Conservation (phyloP, 2,888 invertebrate genomes). For the Octodonta nipae region DNA sequence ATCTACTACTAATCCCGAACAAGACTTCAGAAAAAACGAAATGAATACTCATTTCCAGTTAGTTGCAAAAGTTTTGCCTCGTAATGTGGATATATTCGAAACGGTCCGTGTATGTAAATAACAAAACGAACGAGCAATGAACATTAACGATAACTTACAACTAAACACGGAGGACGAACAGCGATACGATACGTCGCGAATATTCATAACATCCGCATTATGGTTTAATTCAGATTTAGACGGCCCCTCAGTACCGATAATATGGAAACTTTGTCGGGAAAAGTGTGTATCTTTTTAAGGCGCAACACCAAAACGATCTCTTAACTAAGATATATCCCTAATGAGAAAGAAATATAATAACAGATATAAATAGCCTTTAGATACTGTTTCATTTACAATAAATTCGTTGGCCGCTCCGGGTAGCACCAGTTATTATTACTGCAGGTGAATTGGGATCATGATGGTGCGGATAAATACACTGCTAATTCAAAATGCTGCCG, state of each 20-base stretch:
- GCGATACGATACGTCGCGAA: slow-evolving; percentile 6
- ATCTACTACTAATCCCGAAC: too few relatives aligned
- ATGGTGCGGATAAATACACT: slow-evolving; percentile 2
- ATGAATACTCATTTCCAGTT: slow-evolving; percentile 2
- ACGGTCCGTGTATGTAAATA: slow-evolving; percentile 11
- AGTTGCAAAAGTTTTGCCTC: slow-evolving; percentile 8
- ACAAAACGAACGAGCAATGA: slow-evolving; percentile 10
- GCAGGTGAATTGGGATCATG: slow-evolving; percentile 20
- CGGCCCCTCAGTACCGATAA: slow-evolving; percentile 15
- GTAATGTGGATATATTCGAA: slow-evolving; percentile 13
- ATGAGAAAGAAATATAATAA: slow-evolving; percentile 32
- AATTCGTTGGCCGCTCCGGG: slow-evolving; percentile 24
- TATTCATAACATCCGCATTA: slow-evolving; percentile 15
- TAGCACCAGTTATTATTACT: slow-evolving; percentile 21
- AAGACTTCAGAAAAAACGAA: too few relatives aligned
- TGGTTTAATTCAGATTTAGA: slow-evolving; percentile 16
- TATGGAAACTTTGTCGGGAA: slow-evolving; percentile 15
- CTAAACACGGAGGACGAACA: too few relatives aligned
- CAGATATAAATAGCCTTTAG: slow-evolving; percentile 33
- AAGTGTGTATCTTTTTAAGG: slow-evolving; percentile 15
- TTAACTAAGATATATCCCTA: slow-evolving; percentile 30
- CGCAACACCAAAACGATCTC: slow-evolving; percentile 11
- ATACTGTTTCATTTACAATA: slow-evolving; percentile 34
- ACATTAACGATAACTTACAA: slow-evolving; percentile 11
- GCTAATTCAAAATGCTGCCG: slow-evolving; percentile 8